A percentile compares a stretch with the other conserved stretches of the same genome.
phyloP scores from a whole-genome alignment of 2,113 vertebrate species.

The Atrichornis clamosus region DNA sequence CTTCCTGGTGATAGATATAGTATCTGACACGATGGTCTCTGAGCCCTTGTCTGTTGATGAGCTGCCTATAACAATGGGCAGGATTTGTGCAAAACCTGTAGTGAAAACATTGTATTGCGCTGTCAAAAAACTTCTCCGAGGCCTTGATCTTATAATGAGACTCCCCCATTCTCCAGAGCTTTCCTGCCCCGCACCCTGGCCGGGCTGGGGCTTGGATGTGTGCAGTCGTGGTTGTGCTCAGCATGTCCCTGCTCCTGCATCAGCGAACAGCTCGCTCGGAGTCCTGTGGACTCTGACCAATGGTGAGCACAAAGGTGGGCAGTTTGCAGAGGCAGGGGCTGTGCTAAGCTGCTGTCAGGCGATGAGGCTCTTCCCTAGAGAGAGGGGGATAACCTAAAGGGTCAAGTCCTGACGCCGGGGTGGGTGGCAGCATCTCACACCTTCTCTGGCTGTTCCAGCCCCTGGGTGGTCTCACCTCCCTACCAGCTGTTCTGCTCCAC shows the following conservation, averaged over 20 bases:
- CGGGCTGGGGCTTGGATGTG: neutral
- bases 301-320: fast-evolving
- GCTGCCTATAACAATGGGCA: neutral
- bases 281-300: neutral
- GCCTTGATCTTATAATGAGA: fast-evolving
- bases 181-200: neutral
- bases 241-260: neutral
- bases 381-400: fast-evolving
- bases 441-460: neutral
- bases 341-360: neutral
- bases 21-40: neutral
- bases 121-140: neutral
- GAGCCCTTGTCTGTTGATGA: neutral
- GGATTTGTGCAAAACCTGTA: neutral
- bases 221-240: neutral
- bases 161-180: neutral
- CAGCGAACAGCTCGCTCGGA: neutral
- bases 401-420: fast-evolving
- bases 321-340: neutral
- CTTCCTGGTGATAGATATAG: neutral
- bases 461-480: neutral
- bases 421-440: neutral
- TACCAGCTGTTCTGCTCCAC: neutral
- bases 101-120: neutral
- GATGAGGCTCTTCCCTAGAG: fast-evolving